Evolutionary conservation across 2,888 invertebrate genomes (phyloP), one percentile per base, ranked within the genome.

Genomic region (Lasioglossum lativentre): DNA sequence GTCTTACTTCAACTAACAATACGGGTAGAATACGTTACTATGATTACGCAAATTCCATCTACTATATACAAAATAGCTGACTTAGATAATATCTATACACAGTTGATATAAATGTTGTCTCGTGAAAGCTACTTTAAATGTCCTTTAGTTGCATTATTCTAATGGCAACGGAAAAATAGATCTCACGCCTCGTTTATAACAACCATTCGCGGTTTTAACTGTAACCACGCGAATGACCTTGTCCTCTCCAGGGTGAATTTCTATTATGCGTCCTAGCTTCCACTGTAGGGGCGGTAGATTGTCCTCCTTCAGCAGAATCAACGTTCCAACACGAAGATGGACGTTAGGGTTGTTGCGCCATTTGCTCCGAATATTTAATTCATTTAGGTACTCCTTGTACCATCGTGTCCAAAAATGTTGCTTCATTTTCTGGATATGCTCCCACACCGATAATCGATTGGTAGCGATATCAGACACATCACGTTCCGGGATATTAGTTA

Each of bases 381-480:
- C 34, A 2, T 66, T 79, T 12, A 66, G 38, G 23, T 79, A 79
- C 23, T 74, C 73, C n/a, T 63, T 63, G n/a, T 79, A 59, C 79
- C 63, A 79, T 8, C 79, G 59, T 4, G 8, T 38, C 73, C 73
- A 73, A 23, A 73, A 79, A 6, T 79, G 73, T 1, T 79, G 73
- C 1, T 59, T 59, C 4, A 73, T 34, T 16, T 66, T 30, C 8
- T 30, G 63, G 2, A 66, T 66, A 2, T 66, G 63, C 19, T 66
- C 30, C 34, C 63, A 79, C 0, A 23, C 3, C 0, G 73, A 79
- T 45, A 73, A 42, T 27, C 79, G 56, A 14, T 63, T 63, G 30
- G 63, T 23, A 38, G 19, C 10, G 0, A 70, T 38, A 38, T 12
- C 4, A 16, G 63, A 27, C 19, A 72, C 16, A 19, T 81, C 72